Evolutionary conservation across 2,113 vertebrate genomes (phyloP), one percentile per base, ranked within the genome.

Genomic region (Cyrtonyx montezumae): DNA sequence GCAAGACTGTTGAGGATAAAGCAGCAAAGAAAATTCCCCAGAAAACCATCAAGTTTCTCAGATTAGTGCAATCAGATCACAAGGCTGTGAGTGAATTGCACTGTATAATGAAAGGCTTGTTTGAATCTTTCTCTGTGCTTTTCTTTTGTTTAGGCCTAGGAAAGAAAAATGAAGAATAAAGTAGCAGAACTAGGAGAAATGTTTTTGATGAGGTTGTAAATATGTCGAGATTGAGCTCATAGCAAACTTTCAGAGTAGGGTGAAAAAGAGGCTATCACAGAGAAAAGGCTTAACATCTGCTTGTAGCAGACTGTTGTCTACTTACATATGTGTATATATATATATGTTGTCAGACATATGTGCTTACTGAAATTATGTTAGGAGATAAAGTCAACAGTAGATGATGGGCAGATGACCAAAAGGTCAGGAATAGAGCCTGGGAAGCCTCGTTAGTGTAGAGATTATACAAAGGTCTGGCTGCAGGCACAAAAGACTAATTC

Each of bases 41-140:
- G 51, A 83, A 96, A 87, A 69, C 5, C 49, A 73, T 26, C 25
- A 81, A 49, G n/a, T 91, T 93, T 89, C 62, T 58, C 25, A 74
- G 45, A 91, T 53, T 28, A 30, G 32, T 46, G 36, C 49, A 73
- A 70, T 88, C 66, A 84, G 58, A 58, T 92, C 67, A 69, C 58
- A 89, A 73, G 78, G 18, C 4, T 45, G 10, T 42, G n/a, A 61
- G 21, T 3, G 32, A 79, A 76, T 69, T 62, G 20, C 15, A 28
- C 43, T 66, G 62, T 71, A 55, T 45, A 82, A 87, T 73, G n/a
- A 73, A 91, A 87, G 11, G 14, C 11, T 69, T 49, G 55, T 74
- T 71, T 28, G 21, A 74, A 11, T 49, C 3, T 81, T 59, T 81
- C 18, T 46, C 65, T 58, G 11, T 49, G 16, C 22, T 79, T 90